Percentiles rank a stretch among this genome's conserved stretches.
These are phyloP conservation scores for Caradrina clavipalpis DNA, from an alignment of 2,888 invertebrate genomes.

Conservation along the genomic window DNA sequence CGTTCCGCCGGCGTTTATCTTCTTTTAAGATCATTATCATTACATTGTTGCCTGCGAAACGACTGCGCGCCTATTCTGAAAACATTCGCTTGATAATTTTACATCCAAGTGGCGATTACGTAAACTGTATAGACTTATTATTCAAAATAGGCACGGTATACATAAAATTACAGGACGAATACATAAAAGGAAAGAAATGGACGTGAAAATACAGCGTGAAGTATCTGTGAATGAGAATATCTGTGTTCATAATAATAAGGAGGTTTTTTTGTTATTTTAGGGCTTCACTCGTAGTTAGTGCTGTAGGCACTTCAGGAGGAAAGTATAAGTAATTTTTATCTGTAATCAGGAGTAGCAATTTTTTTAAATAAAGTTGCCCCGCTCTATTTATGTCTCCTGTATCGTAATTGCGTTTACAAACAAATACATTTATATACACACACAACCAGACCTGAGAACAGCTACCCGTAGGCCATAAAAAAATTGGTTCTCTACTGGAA, in stretches of 20 bases:
- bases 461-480: too few relatives aligned
- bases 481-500: too few relatives aligned
- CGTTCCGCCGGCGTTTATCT: constrained; percentile 48
- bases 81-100: constrained; percentile 66
- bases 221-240: constrained; percentile 52
- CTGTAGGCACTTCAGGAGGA: constrained; percentile 1
- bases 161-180: constrained; percentile 60
- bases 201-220: constrained; percentile 56
- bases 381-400: too few relatives aligned
- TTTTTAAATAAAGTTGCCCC: neutral
- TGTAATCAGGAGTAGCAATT: neutral
- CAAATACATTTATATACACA: too few relatives aligned
- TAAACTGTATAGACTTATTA: constrained; percentile 63
- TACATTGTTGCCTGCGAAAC: constrained; percentile 54
- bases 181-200: constrained; percentile 55
- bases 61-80: constrained; percentile 50
- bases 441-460: too few relatives aligned
- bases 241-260: constrained; percentile 47
- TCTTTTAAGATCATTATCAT: constrained; percentile 61
- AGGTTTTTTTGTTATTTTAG: constrained; percentile 33
- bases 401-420: too few relatives aligned
- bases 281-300: constrained; percentile 2
- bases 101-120: constrained; percentile 57
- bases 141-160: constrained; percentile 62
- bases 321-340: constrained; percentile 15